These are phyloP conservation scores for Physocephala rufipes DNA, from an alignment of 2,888 invertebrate genomes.

Conservation along the genomic window DNA sequence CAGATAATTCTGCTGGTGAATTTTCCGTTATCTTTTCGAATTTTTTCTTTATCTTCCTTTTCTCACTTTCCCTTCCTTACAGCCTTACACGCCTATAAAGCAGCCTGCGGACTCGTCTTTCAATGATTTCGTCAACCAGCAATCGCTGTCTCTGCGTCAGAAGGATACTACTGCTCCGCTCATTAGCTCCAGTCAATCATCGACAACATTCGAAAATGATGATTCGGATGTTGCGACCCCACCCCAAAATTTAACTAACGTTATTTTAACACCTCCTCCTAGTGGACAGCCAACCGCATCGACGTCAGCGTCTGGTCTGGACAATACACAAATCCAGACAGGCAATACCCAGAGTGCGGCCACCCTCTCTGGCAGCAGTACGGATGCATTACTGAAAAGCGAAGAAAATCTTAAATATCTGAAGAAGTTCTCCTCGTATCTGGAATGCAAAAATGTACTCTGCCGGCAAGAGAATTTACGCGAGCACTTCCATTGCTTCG, in stretches of 20 bases:
- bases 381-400: conserved; percentile 58
- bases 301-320: neutral
- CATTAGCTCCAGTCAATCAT: conserved; percentile 16
- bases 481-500: conserved; percentile 93
- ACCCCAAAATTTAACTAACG: conserved; percentile 50
- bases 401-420: conserved; percentile 62
- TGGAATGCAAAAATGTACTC: conserved; percentile 63
- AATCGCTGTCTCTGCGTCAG: conserved; percentile 35
- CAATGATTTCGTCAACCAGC: conserved; percentile 37
- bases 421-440: conserved; percentile 63
- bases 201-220: conserved; percentile 43
- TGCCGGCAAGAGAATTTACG: conserved; percentile 67
- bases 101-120: conserved; percentile 54
- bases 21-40: neutral
- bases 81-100: conserved; percentile 58
- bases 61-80: conserved; percentile 25
- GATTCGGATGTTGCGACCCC: conserved; percentile 51
- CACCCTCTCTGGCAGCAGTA: conserved; percentile 50
- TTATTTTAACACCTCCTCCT: conserved; percentile 58
- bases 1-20: no score
- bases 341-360: neutral
- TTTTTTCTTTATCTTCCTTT: neutral
- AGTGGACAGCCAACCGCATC: conserved; percentile 52
- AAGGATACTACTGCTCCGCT: conserved; percentile 26
- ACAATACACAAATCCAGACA: neutral